Conservation (phyloP, 2,797 vertebrate species). For the Typhlichthys subterraneus region DNA sequence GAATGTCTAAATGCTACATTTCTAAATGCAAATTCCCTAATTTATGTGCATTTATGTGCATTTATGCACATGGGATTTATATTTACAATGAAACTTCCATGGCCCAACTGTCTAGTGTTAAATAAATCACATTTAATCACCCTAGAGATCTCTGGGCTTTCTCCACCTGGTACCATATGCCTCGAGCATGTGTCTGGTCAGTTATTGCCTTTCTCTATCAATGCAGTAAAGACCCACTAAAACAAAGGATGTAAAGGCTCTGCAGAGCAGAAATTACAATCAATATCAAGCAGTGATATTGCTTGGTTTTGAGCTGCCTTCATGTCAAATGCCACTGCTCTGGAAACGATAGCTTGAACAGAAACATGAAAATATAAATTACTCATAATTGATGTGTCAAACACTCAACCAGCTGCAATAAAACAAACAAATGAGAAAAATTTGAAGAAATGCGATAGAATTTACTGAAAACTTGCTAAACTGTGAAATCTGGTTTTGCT, state of each 20-base stretch:
- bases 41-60: not conserved
- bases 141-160: constrained; percentile 17
- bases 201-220: constrained; percentile 55
- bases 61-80: not conserved
- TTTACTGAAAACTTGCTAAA: too few relatives aligned
- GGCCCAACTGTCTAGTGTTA: constrained; percentile 15
- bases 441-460: too few relatives aligned
- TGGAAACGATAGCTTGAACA: constrained; percentile 34
- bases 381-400: too few relatives aligned
- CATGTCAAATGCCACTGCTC: constrained; percentile 51
- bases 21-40: not conserved
- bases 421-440: too few relatives aligned
- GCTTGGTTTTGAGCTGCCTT: constrained; percentile 41
- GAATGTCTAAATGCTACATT: not conserved
- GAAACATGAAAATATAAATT: constrained; percentile 22
- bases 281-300: constrained; percentile 43
- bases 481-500: too few relatives aligned
- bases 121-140: constrained; percentile 38
- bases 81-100: not conserved
- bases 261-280: constrained; percentile 33
- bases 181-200: constrained; percentile 15
- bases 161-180: constrained; percentile 32
- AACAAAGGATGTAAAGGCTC: constrained; percentile 47
- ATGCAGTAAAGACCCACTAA: constrained; percentile 37
- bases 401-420: too few relatives aligned